These are phyloP conservation scores for Pediacus dermestoides DNA, from an alignment of 2,888 invertebrate genomes.

Conservation along the genomic window DNA sequence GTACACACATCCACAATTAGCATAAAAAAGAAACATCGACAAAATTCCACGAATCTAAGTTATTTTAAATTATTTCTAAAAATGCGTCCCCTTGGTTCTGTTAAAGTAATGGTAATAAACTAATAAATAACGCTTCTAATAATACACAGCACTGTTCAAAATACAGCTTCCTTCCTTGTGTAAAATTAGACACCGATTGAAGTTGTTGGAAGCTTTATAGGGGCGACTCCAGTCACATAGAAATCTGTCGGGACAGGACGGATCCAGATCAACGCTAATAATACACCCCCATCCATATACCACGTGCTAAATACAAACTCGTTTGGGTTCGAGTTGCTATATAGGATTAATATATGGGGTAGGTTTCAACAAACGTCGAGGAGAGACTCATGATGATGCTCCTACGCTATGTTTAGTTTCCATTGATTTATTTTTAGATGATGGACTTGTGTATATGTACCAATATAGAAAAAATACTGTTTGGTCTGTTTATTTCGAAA, in stretches of 20 bases:
- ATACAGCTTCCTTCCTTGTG: conserved; percentile 41
- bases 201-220: conserved; percentile 30
- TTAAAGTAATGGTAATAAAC: conserved; percentile 42
- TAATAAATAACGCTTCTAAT: conserved; percentile 44
- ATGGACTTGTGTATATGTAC: no score
- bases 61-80: conserved; percentile 37
- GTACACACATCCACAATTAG: no score
- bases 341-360: no score
- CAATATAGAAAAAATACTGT: no score
- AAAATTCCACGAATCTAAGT: conserved; percentile 10
- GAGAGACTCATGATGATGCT: no score
- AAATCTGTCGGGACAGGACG: conserved; percentile 19
- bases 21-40: not conserved
- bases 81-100: conserved; percentile 34
- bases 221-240: conserved; percentile 29
- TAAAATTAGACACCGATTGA: conserved; percentile 40
- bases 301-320: conserved; percentile 30
- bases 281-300: conserved; percentile 30
- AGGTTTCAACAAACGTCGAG: no score
- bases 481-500: no score
- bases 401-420: no score
- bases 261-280: conserved; percentile 34
- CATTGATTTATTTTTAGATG: no score
- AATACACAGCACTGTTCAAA: conserved; percentile 38
- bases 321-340: no score